These are phyloP conservation scores for Chymomyza amoena DNA, from an alignment of 2,888 invertebrate species.

Conservation along the genomic window DNA sequence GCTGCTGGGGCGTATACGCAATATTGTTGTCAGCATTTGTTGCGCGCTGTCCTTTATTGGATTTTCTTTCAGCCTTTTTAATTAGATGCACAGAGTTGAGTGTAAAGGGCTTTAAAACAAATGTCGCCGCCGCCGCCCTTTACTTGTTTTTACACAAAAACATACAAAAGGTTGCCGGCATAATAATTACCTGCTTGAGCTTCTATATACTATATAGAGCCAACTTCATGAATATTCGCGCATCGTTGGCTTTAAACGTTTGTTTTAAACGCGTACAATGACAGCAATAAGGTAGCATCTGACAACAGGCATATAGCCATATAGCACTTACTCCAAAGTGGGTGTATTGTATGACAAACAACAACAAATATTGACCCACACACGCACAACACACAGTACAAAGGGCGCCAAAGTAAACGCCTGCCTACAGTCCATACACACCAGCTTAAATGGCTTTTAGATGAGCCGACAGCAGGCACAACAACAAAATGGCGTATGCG, in stretches of 20 bases:
- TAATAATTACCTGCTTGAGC: slow-evolving; percentile 41
- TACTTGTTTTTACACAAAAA: neutral
- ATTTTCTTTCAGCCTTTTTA: slow-evolving; percentile 7
- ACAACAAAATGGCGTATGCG: slow-evolving; percentile 53
- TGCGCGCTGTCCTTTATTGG: neutral
- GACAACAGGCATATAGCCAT: slow-evolving; percentile 31
- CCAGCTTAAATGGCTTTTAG: slow-evolving; percentile 60
- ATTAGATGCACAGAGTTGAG: slow-evolving; percentile 21
- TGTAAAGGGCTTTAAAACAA: neutral
- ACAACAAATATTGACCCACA: slow-evolving; percentile 60
- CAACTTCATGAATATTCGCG: slow-evolving; percentile 47
- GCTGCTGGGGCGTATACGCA: neutral
- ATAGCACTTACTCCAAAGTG: neutral
- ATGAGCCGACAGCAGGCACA: slow-evolving; percentile 33
- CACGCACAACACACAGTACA: too few species aligned
- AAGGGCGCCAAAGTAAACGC: slow-evolving; percentile 36
- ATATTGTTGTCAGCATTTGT: neutral
- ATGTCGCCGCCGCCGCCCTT: neutral
- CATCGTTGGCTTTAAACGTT: slow-evolving; percentile 56
- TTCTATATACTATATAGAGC: neutral
- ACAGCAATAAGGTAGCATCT: slow-evolving; percentile 10
- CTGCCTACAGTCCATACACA: slow-evolving; percentile 8
- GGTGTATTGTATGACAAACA: slow-evolving; percentile 32
- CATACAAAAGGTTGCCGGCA: slow-evolving; percentile 23
- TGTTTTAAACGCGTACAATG: slow-evolving; percentile 42